Evolutionary conservation across 2,888 invertebrate species (phyloP).

Genomic region (Subacronicta megacephala): DNA sequence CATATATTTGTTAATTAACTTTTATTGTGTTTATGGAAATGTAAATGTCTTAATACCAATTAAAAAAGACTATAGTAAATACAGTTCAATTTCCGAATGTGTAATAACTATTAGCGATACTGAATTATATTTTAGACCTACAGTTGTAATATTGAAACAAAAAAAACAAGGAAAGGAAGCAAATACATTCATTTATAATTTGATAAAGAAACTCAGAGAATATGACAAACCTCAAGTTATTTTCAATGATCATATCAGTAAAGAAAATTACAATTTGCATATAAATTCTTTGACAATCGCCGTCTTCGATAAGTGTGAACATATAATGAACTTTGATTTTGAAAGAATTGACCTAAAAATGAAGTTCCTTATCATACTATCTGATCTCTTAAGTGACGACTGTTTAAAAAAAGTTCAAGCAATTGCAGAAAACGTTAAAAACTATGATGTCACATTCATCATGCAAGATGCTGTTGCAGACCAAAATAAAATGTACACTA

Average conservation of each 20-base stretch:
- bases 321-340: slow-evolving; percentile 45
- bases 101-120: slow-evolving; percentile 47
- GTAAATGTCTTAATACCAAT: background rate
- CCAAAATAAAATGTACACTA: slow-evolving; percentile 56
- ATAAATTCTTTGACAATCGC: slow-evolving; percentile 47
- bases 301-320: slow-evolving; percentile 55
- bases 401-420: slow-evolving; percentile 46
- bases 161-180: slow-evolving; percentile 14
- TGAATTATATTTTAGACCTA: slow-evolving; percentile 50
- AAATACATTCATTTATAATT: slow-evolving; percentile 41
- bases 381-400: slow-evolving; percentile 34
- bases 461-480: slow-evolving; percentile 43
- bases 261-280: slow-evolving; percentile 27
- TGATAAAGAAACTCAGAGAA: slow-evolving; percentile 44
- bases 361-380: slow-evolving; percentile 63
- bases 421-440: slow-evolving; percentile 52
- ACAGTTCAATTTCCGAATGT: slow-evolving; percentile 49
- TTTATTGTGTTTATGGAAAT: slow-evolving; percentile 1
- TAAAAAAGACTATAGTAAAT: slow-evolving; percentile 7
- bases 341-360: slow-evolving; percentile 43
- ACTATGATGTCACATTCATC: slow-evolving; percentile 66
- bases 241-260: slow-evolving; percentile 22
- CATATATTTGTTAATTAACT: slow-evolving; percentile 11
- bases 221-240: slow-evolving; percentile 46
- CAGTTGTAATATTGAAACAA: slow-evolving; percentile 47